Percentiles rank a stretch among this genome's conserved stretches.
These are phyloP conservation scores for Ladona fulva DNA, from an alignment of 1,140 invertebrate species.

Conservation along the genomic window DNA sequence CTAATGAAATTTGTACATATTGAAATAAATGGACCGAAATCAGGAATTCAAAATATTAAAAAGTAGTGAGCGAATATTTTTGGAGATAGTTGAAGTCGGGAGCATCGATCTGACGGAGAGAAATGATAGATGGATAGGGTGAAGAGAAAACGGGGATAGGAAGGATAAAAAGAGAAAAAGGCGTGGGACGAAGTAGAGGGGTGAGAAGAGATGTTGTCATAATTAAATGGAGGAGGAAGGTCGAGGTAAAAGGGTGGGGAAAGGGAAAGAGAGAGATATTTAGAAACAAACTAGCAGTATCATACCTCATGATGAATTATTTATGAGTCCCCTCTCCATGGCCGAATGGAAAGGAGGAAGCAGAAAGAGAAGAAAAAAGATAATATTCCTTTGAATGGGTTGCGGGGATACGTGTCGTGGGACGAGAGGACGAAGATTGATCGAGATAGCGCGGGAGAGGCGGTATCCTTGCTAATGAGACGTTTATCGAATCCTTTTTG, in stretches of 20 bases:
- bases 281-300: constrained; percentile 6
- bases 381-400: neutral
- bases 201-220: neutral
- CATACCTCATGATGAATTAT: neutral
- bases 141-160: neutral
- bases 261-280: neutral
- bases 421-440: neutral
- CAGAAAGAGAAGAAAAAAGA: neutral
- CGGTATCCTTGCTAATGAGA: neutral
- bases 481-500: neutral
- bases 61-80: too few species aligned
- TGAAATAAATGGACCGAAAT: too few species aligned
- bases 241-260: neutral
- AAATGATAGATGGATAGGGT: too few species aligned
- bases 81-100: too few species aligned
- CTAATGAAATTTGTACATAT: too few species aligned
- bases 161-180: neutral
- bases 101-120: too few species aligned
- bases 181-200: too few species aligned
- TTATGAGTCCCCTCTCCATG: neutral
- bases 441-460: neutral
- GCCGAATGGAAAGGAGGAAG: neutral
- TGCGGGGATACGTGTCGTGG: too few species aligned
- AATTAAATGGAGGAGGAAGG: neutral
- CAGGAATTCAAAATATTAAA: too few species aligned